Conservation (phyloP, 2,113 vertebrate species). For the Taxidea taxus region DNA sequence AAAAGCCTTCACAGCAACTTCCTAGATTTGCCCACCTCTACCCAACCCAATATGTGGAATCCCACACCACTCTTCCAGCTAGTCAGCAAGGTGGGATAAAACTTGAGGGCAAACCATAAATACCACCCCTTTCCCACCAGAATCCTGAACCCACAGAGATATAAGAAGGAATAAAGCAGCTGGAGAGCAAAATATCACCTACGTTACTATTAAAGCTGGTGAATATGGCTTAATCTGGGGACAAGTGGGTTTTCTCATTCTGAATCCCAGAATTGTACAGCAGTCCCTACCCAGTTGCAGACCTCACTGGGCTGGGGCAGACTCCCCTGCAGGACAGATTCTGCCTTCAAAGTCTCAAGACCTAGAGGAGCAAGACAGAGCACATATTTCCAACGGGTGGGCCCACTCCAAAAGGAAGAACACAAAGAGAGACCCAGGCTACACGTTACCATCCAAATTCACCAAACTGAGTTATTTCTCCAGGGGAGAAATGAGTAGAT, state of each 20-base stretch:
- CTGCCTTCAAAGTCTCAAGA: neutral
- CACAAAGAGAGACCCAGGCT: neutral
- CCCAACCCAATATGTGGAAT: neutral
- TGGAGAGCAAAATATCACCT: neutral
- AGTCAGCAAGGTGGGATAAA: neutral
- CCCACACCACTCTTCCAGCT: neutral
- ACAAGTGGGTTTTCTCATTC: neutral
- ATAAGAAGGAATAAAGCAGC: neutral
- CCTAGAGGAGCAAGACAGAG: neutral
- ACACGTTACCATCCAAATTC: neutral
- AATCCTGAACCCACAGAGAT: neutral
- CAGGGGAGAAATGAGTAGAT: neutral
- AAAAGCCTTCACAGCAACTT: neutral
- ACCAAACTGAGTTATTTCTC: neutral
- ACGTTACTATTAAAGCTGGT: neutral
- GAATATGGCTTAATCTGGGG: neutral
- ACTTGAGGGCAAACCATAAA: neutral
- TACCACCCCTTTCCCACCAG: neutral
- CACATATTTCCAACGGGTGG: fast-evolving
- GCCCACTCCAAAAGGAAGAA: neutral
- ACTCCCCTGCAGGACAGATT: neutral
- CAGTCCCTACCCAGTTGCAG: neutral
- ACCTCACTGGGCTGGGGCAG: neutral
- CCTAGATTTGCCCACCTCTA: neutral
- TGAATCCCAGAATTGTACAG: neutral